These are phyloP conservation scores for Pseudochromis fuscus DNA, from an alignment of 2,797 vertebrate genomes.

Conservation along the genomic window DNA sequence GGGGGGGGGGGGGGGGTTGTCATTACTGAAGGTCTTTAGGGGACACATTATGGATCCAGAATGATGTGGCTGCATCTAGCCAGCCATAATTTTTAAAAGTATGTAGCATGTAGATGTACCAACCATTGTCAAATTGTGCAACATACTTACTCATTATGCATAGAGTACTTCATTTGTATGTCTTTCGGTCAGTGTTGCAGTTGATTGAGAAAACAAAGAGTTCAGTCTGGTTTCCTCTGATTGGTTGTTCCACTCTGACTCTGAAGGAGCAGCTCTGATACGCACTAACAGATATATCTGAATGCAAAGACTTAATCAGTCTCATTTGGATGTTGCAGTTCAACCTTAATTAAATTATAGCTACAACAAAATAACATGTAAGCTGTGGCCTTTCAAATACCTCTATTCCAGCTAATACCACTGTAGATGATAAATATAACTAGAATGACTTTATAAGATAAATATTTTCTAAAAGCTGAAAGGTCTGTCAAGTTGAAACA, in stretches of 20 bases:
- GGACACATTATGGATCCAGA: background rate
- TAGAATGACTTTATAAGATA: slow-evolving; percentile 27
- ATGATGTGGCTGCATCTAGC: background rate
- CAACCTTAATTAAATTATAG: background rate
- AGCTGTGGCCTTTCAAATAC: background rate
- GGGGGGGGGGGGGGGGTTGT: too few species aligned
- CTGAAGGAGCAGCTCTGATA: background rate
- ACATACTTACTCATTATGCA: background rate
- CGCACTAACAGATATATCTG: background rate
- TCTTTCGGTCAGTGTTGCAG: background rate
- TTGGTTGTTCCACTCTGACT: background rate
- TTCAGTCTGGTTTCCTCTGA: too few species aligned
- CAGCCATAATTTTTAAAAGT: background rate
- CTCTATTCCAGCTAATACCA: slow-evolving; percentile 10
- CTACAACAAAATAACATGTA: background rate
- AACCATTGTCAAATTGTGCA: background rate
- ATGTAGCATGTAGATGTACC: background rate
- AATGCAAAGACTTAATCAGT: background rate
- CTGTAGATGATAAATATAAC: slow-evolving; percentile 28
- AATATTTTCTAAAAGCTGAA: slow-evolving; percentile 39
- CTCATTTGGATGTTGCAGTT: background rate
- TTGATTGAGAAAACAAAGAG: too few species aligned
- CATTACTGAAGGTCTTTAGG: background rate
- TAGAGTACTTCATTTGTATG: background rate
- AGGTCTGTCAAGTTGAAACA: slow-evolving; percentile 11